phyloP scores from a whole-genome alignment of 2,888 invertebrate species.

The Pristionchus exspectatus region DNA sequence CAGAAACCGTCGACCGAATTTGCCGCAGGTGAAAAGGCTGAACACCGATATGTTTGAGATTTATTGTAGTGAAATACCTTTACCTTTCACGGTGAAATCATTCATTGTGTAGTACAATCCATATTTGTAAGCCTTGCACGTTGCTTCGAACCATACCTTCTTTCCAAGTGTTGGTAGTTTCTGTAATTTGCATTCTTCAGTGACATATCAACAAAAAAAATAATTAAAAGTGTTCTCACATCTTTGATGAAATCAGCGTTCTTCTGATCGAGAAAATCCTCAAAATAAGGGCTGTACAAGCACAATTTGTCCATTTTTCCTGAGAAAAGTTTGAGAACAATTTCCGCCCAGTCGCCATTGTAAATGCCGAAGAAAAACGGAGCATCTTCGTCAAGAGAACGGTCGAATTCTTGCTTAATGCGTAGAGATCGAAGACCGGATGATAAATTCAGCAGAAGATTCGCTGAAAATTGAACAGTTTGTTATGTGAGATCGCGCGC shows the following conservation, averaged over 20 bases:
- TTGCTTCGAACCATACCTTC: background rate
- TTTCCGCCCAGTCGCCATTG: background rate
- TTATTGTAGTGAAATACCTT: background rate
- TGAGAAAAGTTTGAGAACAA: background rate
- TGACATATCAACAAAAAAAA: background rate
- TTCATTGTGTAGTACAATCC: background rate
- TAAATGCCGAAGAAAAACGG: background rate
- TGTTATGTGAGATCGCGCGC: no score
- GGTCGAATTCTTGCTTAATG: background rate
- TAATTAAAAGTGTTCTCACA: background rate
- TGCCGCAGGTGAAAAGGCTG: background rate
- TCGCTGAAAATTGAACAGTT: background rate
- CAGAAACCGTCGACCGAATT: background rate
- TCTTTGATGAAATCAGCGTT: background rate
- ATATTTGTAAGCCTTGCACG: background rate
- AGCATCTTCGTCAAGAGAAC: background rate
- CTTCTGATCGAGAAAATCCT: background rate
- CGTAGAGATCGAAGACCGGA: background rate
- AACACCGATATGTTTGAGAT: background rate
- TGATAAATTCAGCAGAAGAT: background rate
- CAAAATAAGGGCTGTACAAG: background rate
- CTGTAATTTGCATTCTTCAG: background rate
- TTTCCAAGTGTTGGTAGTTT: background rate
- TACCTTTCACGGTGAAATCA: background rate
- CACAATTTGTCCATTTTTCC: background rate